Percentiles rank a stretch among this genome's conserved stretches.
phyloP scores from a whole-genome alignment of 2,888 invertebrate species.

The Lasioglossum marginatum region DNA sequence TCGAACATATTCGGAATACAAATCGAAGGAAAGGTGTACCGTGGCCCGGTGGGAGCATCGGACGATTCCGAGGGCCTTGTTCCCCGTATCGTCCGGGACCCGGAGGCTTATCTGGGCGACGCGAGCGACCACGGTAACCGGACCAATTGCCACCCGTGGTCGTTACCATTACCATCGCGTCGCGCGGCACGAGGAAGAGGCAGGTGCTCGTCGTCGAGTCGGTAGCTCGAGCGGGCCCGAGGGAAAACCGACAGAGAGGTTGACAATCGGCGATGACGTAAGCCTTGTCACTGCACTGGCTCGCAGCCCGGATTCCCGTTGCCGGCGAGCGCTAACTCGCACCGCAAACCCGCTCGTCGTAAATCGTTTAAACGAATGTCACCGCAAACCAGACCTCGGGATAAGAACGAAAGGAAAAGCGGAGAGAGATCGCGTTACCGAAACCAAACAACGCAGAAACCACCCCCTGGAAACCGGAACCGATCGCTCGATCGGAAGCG shows the following conservation, averaged over 20 bases:
- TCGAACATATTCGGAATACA: background rate
- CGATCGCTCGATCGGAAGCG: background rate
- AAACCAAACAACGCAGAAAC: background rate
- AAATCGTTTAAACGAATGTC: slow-evolving; percentile 49
- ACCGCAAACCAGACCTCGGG: slow-evolving; percentile 35
- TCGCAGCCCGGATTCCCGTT: slow-evolving; percentile 45
- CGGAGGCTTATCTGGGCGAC: slow-evolving; percentile 23
- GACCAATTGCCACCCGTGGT: slow-evolving; percentile 59
- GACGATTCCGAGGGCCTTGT: background rate
- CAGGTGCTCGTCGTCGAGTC: slow-evolving; percentile 47
- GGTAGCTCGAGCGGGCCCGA: slow-evolving; percentile 30
- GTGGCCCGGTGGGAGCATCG: background rate
- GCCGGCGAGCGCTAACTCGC: slow-evolving; percentile 8
- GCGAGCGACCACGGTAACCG: slow-evolving; percentile 22
- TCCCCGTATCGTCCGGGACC: slow-evolving; percentile 5
- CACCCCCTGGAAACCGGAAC: background rate
- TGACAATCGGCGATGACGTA: slow-evolving; percentile 69
- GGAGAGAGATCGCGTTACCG: slow-evolving; percentile 16
- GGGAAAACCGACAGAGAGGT: slow-evolving; percentile 49
- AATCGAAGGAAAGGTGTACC: background rate
- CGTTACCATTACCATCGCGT: slow-evolving; percentile 48
- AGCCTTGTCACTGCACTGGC: slow-evolving; percentile 41
- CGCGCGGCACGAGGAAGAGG: slow-evolving; percentile 32
- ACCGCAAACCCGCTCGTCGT: slow-evolving; percentile 31
- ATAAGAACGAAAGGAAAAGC: slow-evolving; percentile 40